These are phyloP conservation scores for Craniophora ligustri DNA, from an alignment of 2,888 invertebrate genomes.

Conservation along the genomic window DNA sequence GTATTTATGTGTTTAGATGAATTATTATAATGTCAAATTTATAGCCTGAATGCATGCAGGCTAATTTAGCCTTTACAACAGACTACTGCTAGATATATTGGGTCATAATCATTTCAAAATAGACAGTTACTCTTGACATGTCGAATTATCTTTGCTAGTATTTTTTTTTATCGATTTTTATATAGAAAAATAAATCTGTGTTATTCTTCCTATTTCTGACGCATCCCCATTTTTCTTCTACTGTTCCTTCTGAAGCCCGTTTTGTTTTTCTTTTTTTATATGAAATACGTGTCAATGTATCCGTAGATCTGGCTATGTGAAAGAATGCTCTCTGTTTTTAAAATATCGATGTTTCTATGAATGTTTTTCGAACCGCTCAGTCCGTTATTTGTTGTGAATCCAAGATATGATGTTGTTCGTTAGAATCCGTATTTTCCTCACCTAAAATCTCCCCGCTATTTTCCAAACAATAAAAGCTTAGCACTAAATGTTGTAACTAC, in stretches of 20 bases:
- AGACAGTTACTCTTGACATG: no score
- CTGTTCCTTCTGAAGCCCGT: no score
- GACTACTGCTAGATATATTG: no score
- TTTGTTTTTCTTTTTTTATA: no score
- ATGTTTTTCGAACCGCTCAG: not conserved
- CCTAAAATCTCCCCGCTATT: not conserved
- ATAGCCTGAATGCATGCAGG: not conserved
- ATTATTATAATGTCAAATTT: not conserved
- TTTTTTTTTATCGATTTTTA: no score
- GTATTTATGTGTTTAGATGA: not conserved
- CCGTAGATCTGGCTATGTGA: not conserved
- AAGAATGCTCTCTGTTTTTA: not conserved
- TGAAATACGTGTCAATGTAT: no score
- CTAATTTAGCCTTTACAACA: not conserved
- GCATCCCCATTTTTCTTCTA: not conserved
- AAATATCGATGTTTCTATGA: not conserved
- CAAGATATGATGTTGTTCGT: not conserved
- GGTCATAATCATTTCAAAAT: no score
- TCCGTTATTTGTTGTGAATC: not conserved
- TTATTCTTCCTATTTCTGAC: not conserved
- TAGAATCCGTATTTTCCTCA: no score
- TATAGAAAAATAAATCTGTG: no score
- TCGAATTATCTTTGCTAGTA: no score
- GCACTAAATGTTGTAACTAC: constrained; percentile 1
- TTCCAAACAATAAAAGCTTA: not conserved